phyloP scores from a whole-genome alignment of 2,113 vertebrate genomes.

The Tringa solitaria region DNA sequence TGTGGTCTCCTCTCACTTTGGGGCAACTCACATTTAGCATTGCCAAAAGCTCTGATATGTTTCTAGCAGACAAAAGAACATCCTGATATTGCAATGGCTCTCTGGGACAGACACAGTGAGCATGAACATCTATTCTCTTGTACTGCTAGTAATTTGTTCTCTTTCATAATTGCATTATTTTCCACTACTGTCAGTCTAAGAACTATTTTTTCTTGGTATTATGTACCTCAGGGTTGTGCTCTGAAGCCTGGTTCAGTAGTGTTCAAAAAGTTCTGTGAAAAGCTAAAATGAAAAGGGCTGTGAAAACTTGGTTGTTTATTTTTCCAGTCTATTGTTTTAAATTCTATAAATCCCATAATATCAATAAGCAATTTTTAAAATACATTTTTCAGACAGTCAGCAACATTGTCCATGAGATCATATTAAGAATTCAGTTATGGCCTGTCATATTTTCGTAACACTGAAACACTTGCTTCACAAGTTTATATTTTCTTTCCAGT shows the following conservation, averaged over 20 bases:
- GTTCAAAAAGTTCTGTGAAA: not conserved
- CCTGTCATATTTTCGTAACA: not conserved
- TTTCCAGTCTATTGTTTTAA: not conserved
- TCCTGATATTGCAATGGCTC: not conserved
- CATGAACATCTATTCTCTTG: not conserved
- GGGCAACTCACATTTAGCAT: not conserved
- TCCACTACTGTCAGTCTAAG: not conserved
- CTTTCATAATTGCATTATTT: not conserved
- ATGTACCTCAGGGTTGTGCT: accelerated
- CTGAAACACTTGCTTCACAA: not conserved
- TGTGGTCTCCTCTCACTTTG: not conserved
- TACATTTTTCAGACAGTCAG: not conserved
- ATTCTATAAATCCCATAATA: not conserved
- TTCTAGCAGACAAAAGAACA: not conserved
- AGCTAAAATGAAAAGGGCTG: not conserved
- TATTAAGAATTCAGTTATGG: not conserved
- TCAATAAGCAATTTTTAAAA: not conserved
- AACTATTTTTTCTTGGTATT: not conserved
- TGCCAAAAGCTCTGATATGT: not conserved
- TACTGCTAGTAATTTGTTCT: not conserved
- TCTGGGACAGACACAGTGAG: not conserved
- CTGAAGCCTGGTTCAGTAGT: not conserved
- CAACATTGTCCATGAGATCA: not conserved
- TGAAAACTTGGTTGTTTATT: not conserved
- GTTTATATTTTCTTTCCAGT: not conserved